A percentile compares a stretch with the other conserved stretches of the same genome.
Evolutionary conservation across 1,140 invertebrate species (phyloP).

Genomic region (Neodiprion lecontei): DNA sequence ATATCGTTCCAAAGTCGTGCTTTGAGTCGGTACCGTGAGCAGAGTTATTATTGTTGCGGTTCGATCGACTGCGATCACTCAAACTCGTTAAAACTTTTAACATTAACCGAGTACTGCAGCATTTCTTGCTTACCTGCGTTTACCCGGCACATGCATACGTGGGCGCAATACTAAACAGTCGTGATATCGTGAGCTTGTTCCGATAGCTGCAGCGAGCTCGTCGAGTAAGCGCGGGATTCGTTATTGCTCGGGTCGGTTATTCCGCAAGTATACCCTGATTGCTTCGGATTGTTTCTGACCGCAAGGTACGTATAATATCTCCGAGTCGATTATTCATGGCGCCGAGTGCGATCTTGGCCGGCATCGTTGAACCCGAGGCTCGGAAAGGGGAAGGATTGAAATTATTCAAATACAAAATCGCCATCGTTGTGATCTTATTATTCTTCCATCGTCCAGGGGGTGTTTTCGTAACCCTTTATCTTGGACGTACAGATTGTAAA

Average conservation of each 20-base stretch:
- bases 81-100: constrained; percentile 62
- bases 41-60: constrained; percentile 55
- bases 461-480: constrained; percentile 16
- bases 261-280: no score
- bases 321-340: no score
- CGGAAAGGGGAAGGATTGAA: not conserved
- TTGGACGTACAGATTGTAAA: constrained; percentile 15
- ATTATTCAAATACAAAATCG: constrained; percentile 11
- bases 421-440: constrained; percentile 3
- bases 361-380: not conserved
- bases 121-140: constrained; percentile 5
- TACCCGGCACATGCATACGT: not conserved
- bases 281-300: no score
- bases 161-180: not conserved
- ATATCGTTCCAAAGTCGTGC: not conserved
- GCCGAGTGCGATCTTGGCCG: no score
- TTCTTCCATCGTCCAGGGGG: constrained; percentile 11
- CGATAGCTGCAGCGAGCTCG: not conserved
- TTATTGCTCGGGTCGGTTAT: no score
- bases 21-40: not conserved
- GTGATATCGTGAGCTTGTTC: not conserved
- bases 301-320: no score
- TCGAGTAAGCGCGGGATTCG: not conserved
- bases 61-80: constrained; percentile 59
- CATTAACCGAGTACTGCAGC: constrained; percentile 39